A percentile compares a stretch with the other conserved stretches of the same genome.
Evolutionary conservation across 2,113 vertebrate genomes (phyloP).

Genomic region (Dipodomys merriami): DNA sequence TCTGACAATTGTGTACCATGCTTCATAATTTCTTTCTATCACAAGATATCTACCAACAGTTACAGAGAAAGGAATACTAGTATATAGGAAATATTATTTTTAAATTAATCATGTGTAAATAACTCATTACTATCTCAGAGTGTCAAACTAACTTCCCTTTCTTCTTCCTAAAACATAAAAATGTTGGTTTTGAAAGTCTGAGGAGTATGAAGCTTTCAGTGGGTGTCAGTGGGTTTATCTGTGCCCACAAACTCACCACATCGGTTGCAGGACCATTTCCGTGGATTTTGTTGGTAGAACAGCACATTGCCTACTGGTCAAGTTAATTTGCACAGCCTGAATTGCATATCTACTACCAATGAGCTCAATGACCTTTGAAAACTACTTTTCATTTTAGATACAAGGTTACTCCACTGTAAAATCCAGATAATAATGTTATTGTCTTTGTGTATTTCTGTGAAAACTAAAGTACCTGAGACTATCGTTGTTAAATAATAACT

Average conservation of each 20-base stretch:
- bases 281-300: neutral
- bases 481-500: neutral
- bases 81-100: neutral
- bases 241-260: neutral
- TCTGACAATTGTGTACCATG: fast-evolving
- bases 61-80: neutral
- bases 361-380: neutral
- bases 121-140: neutral
- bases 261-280: neutral
- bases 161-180: neutral
- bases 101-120: neutral
- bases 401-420: neutral
- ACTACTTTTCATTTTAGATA: neutral
- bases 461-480: neutral
- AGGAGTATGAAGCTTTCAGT: neutral
- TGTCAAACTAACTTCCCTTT: neutral
- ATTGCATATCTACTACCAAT: fast-evolving
- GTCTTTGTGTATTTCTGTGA: neutral
- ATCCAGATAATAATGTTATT: neutral
- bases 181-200: neutral
- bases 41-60: neutral
- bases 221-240: neutral
- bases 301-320: fast-evolving
- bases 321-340: neutral
- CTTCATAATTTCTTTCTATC: neutral